These are phyloP conservation scores for Clunio marinus DNA, from an alignment of 2,888 invertebrate species.

Conservation along the genomic window DNA sequence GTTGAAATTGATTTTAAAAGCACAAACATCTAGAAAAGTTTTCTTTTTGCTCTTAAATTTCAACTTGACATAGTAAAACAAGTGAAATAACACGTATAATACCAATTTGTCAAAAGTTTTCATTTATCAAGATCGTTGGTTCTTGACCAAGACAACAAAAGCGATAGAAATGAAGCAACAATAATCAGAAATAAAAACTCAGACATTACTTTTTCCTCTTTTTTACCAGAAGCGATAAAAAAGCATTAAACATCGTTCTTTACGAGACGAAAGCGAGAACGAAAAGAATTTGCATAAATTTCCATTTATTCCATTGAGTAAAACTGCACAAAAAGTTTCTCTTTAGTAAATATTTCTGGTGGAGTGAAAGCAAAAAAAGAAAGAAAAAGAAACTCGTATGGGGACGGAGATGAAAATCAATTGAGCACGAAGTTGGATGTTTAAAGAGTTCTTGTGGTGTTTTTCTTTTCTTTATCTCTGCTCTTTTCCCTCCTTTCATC, in stretches of 20 bases:
- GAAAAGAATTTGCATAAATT: conserved; percentile 35
- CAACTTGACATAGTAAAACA: too few relatives aligned
- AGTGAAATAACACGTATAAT: too few relatives aligned
- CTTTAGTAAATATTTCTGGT: neutral
- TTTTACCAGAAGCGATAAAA: neutral
- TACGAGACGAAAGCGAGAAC: conserved; percentile 8
- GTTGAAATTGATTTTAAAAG: too few relatives aligned
- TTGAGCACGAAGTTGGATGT: conserved; percentile 37
- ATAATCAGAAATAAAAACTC: conserved; percentile 13
- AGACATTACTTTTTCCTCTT: neutral
- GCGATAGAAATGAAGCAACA: conserved; percentile 1
- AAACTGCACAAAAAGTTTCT: conserved; percentile 9
- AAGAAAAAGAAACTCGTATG: neutral
- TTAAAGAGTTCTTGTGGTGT: conserved; percentile 21
- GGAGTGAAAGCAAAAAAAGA: neutral
- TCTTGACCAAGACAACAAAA: neutral
- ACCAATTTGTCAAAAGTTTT: neutral
- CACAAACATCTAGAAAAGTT: neutral
- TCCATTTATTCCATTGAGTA: conserved; percentile 21
- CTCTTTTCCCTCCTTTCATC: neutral
- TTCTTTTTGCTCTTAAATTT: too few relatives aligned
- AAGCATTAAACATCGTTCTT: neutral
- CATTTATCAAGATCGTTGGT: neutral
- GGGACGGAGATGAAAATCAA: conserved; percentile 20
- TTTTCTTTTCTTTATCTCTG: neutral